Conservation (phyloP, 2,797 vertebrate genomes). For the Potorous gilbertii region DNA sequence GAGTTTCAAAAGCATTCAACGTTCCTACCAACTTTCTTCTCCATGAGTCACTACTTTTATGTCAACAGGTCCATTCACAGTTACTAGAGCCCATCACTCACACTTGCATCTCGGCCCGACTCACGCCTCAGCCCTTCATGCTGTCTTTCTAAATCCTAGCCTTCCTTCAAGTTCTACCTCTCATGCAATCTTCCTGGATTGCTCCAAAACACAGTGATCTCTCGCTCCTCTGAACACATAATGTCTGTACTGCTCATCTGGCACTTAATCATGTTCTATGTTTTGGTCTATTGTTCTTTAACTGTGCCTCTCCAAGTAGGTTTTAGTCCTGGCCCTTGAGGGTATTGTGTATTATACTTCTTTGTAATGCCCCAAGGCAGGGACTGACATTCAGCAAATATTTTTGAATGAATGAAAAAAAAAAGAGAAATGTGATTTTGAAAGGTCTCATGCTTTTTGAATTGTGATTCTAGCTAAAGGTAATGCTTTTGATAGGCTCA, state of each 20-base stretch:
- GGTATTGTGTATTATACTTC: neutral
- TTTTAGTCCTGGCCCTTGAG: neutral
- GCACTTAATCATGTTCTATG: neutral
- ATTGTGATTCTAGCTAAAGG: neutral
- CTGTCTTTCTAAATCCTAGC: neutral
- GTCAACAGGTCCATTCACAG: neutral
- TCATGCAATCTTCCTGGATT: neutral
- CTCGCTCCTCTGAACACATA: neutral
- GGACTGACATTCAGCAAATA: neutral
- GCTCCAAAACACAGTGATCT: neutral
- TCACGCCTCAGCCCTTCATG: neutral
- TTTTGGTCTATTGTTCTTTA: slow-evolving; percentile 1
- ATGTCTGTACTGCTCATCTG: neutral
- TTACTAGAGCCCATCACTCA: neutral
- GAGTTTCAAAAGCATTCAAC: neutral
- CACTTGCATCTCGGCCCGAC: neutral
- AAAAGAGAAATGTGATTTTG: neutral
- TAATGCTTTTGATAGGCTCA: neutral
- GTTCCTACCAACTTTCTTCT: neutral
- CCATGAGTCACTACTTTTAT: neutral
- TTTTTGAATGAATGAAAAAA: neutral
- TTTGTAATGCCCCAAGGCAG: slow-evolving; percentile 1
- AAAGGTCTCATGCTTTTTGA: neutral
- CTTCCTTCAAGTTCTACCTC: neutral
- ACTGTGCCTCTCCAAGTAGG: neutral